Evolutionary conservation across 2,888 invertebrate species (phyloP).

Genomic region (Pharmacophagus antenor): DNA sequence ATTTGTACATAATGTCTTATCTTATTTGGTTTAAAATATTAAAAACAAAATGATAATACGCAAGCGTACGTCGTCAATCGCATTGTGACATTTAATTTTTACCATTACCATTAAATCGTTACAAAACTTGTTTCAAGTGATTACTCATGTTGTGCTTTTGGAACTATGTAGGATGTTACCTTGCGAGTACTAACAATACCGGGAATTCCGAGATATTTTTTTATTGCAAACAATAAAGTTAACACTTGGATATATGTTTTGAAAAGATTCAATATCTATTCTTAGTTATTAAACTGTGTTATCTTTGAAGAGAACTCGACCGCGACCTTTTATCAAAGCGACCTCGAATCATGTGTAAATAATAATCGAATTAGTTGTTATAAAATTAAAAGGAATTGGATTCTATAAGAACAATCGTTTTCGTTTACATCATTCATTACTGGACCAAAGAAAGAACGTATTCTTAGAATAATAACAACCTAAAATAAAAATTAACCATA

Average conservation of each 20-base stretch:
- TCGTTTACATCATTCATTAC: background rate
- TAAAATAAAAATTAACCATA: background rate
- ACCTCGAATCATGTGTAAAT: conserved; percentile 12
- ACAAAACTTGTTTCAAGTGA: conserved; percentile 26
- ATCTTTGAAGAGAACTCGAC: conserved; percentile 1
- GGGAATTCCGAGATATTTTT: conserved; percentile 5
- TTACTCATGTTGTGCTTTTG: conserved; percentile 13
- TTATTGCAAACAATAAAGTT: background rate
- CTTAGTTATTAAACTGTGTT: conserved; percentile 1
- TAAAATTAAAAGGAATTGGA: background rate
- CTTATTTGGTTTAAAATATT: background rate
- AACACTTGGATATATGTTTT: background rate
- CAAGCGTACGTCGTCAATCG: background rate
- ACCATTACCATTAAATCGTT: conserved; percentile 5
- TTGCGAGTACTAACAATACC: background rate
- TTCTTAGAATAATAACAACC: no score
- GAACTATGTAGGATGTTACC: conserved; percentile 3
- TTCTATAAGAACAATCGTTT: background rate
- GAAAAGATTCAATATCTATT: conserved; percentile 1
- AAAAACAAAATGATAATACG: background rate
- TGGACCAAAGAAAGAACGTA: no score
- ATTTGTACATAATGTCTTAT: background rate
- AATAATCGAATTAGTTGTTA: background rate
- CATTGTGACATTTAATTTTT: conserved; percentile 21
- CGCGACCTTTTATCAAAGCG: conserved; percentile 25